Evolutionary conservation across 92 coral and sea anemone genomes (phyloP), one percentile per base, ranked within the genome.

Genomic region (Porites divaricata): DNA sequence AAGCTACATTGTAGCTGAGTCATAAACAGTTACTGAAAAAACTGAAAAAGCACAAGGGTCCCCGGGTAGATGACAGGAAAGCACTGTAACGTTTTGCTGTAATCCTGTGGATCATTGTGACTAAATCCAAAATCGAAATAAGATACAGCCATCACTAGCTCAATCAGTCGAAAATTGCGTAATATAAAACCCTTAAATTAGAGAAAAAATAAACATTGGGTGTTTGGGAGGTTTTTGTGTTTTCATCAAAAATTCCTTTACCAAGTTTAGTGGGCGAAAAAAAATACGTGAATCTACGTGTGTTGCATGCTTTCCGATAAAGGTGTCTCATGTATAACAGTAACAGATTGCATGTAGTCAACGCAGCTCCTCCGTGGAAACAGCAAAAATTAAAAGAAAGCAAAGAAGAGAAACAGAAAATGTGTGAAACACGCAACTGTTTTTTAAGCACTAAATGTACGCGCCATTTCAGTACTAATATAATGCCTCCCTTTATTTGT

Each of bases 191-290:
- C 21, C 9, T 2, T 17, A 4, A 51, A 9, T 63, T 2, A 20
- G 23, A 9, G 13, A 54, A 64, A 64, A 78, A 78, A 65, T 45
- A 78, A 78, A 65, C 70, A 49, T 66, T 63, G 13, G 17, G 49
- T 23, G 63, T 8, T 78, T 78, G 73, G 26, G 66, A 78, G 65
- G 0, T 51, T 80, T 67, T 22, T 26, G 19, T 1, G 54, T 68
- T 0, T 24, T 48, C 10, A 35, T 48, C 52, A 23, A 35, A 23
- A 56, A 80, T 45, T 22, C 11, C 51, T 54, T 50, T 35, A 20
- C 85, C 77, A 80, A 69, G 57, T 80, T 80, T 69, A 23, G 85
- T 26, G 35, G 49, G 67, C 35, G 77, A 28, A 19, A 62, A 8
- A 15, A 28, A 54, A 52, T 17, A 65, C 64, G 25, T 23, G n/a